phyloP scores from a whole-genome alignment of 2,797 vertebrate genomes.

The Spinus olivaceus region DNA sequence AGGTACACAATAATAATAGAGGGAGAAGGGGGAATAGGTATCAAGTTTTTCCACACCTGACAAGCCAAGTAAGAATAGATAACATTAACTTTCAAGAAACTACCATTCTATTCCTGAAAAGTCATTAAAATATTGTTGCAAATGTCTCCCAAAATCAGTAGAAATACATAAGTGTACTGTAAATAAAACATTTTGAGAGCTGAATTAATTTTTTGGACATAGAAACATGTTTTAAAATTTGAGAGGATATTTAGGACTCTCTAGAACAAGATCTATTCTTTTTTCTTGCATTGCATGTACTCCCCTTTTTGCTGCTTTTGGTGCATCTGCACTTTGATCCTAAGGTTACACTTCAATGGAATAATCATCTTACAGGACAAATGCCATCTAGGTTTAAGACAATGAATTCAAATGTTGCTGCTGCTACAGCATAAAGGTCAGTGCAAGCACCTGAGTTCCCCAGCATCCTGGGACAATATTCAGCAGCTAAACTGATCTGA shows the following conservation, averaged over 20 bases:
- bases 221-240: background rate
- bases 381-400: background rate
- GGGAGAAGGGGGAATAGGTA: rapidly evolving
- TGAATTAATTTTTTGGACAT: background rate
- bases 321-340: background rate
- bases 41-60: background rate
- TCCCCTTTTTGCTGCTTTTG: background rate
- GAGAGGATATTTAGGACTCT: background rate
- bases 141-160: background rate
- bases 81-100: background rate
- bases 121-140: background rate
- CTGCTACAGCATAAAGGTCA: background rate
- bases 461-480: background rate
- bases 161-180: rapidly evolving
- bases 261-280: background rate
- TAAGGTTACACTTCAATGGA: background rate
- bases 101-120: background rate
- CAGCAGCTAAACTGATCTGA: background rate
- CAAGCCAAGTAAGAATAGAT: background rate
- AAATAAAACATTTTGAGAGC: background rate
- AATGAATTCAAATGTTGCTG: background rate
- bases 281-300: background rate
- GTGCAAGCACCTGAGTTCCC: background rate
- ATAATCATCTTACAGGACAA: background rate
- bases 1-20: background rate